Evolutionary conservation across 2,113 vertebrate species (phyloP), one percentile per base, ranked within the genome.

Genomic region (Colaptes auratus): DNA sequence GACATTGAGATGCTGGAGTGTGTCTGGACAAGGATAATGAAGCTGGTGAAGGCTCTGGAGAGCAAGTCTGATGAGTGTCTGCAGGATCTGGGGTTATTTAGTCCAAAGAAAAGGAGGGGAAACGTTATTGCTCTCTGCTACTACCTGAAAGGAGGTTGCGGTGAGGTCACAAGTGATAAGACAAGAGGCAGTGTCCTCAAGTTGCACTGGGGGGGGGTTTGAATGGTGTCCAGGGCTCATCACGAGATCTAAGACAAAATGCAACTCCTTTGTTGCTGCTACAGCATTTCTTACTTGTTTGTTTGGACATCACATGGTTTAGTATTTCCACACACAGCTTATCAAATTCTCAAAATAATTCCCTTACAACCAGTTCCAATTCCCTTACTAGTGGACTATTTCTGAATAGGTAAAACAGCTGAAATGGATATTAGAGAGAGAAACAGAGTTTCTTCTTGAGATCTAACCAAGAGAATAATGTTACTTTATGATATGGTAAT

Each of bases 401-500:
- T 87, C 73, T 66, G 84, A 85, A 85, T 59, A 92, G 25, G 20
- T 75, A 61, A 82, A 96, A 83, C 23, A 91, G 52, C 72, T 87
- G 76, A 94, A 95, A 90, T 89, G 78, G 83, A 75, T 42, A 58
- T 58, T 48, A 6, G 36, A 23, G 46, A 31, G 76, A 65, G 55
- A 96, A 97, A 77, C 46, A 88, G 67, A 30, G 74, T n/a, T 82
- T 82, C 90, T 79, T 46, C 11, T 13, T 25, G 52, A 60, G 42
- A 52, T 82, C 58, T 92, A 90, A 88, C 72, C 36, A 82, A 83
- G 88, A 69, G 88, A 82, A 50, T 80, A 65, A 52, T 75, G 64
- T 85, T 86, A 92, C 69, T 94, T 88, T 78, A n/a, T 95, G 50
- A 20, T 36, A 70, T 16, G n/a, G 75, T 83, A 88, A 77, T 82